Evolutionary conservation across 2,888 invertebrate species (phyloP), one percentile per base, ranked within the genome.

Genomic region (Apotomis betuletana): DNA sequence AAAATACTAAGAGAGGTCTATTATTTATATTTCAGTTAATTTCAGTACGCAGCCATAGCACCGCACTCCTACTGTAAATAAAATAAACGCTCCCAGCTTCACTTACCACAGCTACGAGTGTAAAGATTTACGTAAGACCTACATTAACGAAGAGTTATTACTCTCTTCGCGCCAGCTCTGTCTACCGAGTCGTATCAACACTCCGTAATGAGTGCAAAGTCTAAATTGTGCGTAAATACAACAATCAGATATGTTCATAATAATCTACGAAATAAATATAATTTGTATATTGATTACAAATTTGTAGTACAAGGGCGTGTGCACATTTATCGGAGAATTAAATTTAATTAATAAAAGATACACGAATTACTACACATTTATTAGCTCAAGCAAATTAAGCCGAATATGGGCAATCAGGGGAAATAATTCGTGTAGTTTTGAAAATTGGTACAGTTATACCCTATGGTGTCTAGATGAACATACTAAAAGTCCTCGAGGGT

Each of bases 41-140:
- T 58, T 46, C 38, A 51, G 36, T 38, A 58, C 49, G 55, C 13
- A 57, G 13, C 41, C 38, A 41, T 41, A 41, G 54, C 15, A 46
- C 15, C 55, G 5, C 44, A 55, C 44, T 55, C 15, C 15, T 51
- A 51, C 57, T 62, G 69, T 62, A 69, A 69, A 69, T 69, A 64
- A 46, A 55, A 64, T 64, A 55, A 64, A 55, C 54, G 15, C 41
- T 41, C 64, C 27, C 36, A 51, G 49, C 6, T 51, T 64, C 44
- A 55, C 64, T 64, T 64, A 46, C 55, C 15, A 57, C 27, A 15
- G 49, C 58, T 64, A 70, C 58, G 57, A 69, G 63, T 70, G 63
- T 59, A 58, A 70, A 70, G 69, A 59, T 70, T 70, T 70, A 70
- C 69, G 57, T 64, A 70, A 70, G 69, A 70, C 52, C 69, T 44